These are phyloP conservation scores for Nymphalis io DNA, from an alignment of 1,140 invertebrate genomes.

Conservation along the genomic window DNA sequence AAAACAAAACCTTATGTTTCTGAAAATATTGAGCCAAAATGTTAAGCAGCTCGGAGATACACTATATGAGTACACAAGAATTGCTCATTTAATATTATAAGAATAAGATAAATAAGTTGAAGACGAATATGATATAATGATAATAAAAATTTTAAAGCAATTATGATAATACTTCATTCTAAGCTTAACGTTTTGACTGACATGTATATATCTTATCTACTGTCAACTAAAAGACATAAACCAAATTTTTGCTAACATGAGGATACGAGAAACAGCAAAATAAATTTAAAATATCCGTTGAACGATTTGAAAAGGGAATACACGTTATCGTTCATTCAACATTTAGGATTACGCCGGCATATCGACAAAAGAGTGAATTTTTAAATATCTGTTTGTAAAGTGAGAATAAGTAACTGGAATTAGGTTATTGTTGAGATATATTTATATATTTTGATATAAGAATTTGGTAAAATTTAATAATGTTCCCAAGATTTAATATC, in stretches of 20 bases:
- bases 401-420: conserved; percentile 28
- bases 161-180: no score
- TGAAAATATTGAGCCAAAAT: no score
- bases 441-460: conserved; percentile 12
- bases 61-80: no score
- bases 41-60: no score
- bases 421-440: conserved; percentile 29
- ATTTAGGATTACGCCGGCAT: conserved; percentile 15
- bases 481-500: neutral
- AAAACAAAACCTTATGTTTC: no score
- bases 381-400: conserved; percentile 19
- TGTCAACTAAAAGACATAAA: neutral
- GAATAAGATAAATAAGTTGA: no score
- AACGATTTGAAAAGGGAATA: conserved; percentile 10
- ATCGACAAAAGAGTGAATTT: neutral
- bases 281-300: conserved; percentile 1
- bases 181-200: no score
- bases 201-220: no score
- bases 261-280: neutral
- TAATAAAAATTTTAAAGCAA: no score
- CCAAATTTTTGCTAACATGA: neutral
- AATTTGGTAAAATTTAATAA: neutral
- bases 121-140: no score
- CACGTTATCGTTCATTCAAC: conserved; percentile 11
- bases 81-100: no score